These are phyloP conservation scores for Trissonchulus sp. DNA, from an alignment of 2,888 invertebrate genomes.

Conservation along the genomic window DNA sequence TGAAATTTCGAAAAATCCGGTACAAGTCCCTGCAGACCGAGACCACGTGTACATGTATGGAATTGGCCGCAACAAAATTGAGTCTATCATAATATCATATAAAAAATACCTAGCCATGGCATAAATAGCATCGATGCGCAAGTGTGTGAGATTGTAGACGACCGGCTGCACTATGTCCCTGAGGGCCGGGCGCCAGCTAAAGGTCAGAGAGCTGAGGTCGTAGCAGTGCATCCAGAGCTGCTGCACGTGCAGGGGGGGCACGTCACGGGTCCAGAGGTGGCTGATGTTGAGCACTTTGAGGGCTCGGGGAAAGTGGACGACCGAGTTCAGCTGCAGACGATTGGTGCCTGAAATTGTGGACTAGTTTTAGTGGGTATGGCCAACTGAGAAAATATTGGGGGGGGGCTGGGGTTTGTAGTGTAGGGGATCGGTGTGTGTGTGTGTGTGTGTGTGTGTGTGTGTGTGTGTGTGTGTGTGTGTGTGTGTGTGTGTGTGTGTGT, in stretches of 20 bases:
- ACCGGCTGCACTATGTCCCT: background rate
- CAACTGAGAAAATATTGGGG: too few relatives aligned
- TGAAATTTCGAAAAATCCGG: too few relatives aligned
- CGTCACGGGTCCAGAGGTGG: background rate
- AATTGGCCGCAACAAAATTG: too few relatives aligned
- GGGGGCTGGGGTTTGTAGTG: too few relatives aligned
- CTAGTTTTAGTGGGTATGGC: too few relatives aligned
- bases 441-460: too few relatives aligned
- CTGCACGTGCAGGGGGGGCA: background rate
- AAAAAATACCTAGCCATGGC: background rate
- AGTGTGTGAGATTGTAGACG: background rate
- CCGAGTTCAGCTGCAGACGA: background rate
- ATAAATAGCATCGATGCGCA: background rate
- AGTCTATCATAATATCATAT: too few relatives aligned
- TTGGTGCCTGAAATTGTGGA: background rate
- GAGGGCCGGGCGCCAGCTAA: background rate
- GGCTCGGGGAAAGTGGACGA: background rate
- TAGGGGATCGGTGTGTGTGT: too few relatives aligned
- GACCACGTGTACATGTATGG: too few relatives aligned
- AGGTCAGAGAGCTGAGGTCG: background rate
- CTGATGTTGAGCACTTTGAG: background rate
- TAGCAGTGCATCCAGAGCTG: constrained; percentile 8
- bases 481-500: too few relatives aligned
- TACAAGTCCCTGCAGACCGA: too few relatives aligned
- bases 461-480: too few relatives aligned